Percentiles rank a stretch among this genome's conserved stretches.
phyloP scores from a whole-genome alignment of 2,888 invertebrate species.

The Acanthoscelides obtectus region DNA sequence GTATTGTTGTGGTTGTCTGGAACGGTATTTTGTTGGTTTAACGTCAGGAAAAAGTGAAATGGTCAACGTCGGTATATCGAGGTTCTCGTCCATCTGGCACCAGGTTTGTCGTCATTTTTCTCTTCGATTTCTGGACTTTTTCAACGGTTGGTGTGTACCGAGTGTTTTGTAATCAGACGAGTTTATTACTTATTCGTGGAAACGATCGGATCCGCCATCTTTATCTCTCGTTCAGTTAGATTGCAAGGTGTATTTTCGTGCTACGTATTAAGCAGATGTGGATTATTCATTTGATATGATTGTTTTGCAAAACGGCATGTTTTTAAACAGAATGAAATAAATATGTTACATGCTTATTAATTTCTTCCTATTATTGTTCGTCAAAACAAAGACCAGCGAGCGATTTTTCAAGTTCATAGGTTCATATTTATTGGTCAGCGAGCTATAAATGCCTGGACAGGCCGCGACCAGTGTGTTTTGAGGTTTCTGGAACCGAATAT shows the following conservation, averaged over 20 bases:
- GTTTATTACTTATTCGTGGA: background rate
- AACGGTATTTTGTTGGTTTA: background rate
- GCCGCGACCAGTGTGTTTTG: too few species aligned
- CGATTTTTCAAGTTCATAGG: too few species aligned
- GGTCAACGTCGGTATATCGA: background rate
- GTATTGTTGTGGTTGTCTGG: background rate
- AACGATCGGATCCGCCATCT: background rate
- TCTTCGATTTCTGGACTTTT: background rate
- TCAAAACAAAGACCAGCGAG: too few species aligned
- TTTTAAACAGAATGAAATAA: too few species aligned
- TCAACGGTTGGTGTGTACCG: background rate
- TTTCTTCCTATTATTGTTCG: too few species aligned
- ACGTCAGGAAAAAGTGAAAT: background rate
- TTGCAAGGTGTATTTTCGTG: background rate
- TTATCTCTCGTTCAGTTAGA: background rate
- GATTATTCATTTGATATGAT: too few species aligned
- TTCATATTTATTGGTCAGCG: too few species aligned
- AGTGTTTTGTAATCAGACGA: background rate
- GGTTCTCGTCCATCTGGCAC: background rate
- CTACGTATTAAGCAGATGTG: too few species aligned
- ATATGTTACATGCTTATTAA: too few species aligned
- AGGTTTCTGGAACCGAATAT: too few species aligned
- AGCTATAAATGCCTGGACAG: too few species aligned
- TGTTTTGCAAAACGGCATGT: too few species aligned
- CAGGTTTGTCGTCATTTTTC: background rate